Evolutionary conservation across 1,140 invertebrate genomes (phyloP).

Genomic region (Atopsyche davidsoni): DNA sequence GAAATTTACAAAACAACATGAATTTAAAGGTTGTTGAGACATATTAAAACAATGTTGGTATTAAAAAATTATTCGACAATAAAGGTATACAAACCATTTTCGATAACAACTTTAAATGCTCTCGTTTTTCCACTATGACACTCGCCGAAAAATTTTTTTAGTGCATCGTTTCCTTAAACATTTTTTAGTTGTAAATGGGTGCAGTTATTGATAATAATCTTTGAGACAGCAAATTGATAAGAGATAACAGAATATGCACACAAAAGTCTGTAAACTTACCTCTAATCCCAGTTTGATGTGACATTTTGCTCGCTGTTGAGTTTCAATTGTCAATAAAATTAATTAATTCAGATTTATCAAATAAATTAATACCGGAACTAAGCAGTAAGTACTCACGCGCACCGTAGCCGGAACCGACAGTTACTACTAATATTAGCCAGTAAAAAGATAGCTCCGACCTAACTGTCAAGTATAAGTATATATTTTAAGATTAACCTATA

Average conservation of each 20-base stretch:
- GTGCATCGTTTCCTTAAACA: slow-evolving; percentile 72
- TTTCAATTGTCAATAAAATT: not conserved
- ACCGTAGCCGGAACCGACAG: no score
- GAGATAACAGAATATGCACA: slow-evolving; percentile 19
- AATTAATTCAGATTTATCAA: no score
- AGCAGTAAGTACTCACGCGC: no score
- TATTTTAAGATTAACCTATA: no score
- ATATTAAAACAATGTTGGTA: slow-evolving; percentile 18
- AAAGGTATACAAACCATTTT: slow-evolving; percentile 62
- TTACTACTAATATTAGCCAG: no score
- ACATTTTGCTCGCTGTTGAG: slow-evolving; percentile 33
- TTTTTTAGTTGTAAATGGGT: no score
- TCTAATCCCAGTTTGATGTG: slow-evolving; percentile 45
- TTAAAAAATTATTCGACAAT: slow-evolving; percentile 9
- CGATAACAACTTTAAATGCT: slow-evolving; percentile 76
- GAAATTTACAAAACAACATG: slow-evolving; percentile 36
- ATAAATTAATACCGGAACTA: no score
- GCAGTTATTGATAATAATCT: no score
- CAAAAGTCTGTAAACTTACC: slow-evolving; percentile 33
- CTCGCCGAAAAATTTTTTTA: slow-evolving; percentile 76
- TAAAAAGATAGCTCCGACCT: no score
- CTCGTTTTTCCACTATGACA: slow-evolving; percentile 75
- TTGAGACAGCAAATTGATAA: not conserved
- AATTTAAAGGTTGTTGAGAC: slow-evolving; percentile 20
- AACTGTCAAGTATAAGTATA: no score